These are phyloP conservation scores for Chroicocephalus ridibundus DNA, from an alignment of 2,113 vertebrate genomes.

Conservation along the genomic window DNA sequence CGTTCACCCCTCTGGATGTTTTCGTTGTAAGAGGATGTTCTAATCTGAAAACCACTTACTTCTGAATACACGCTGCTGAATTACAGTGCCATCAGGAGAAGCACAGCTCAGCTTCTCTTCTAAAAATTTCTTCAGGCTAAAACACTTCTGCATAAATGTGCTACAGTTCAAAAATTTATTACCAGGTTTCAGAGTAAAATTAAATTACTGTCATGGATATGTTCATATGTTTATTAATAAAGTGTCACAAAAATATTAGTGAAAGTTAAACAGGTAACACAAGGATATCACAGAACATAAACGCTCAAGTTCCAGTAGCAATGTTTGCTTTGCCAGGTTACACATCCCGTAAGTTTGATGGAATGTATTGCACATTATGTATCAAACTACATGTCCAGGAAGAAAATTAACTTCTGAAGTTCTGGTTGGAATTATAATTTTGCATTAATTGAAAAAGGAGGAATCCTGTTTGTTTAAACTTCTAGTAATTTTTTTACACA, in stretches of 20 bases:
- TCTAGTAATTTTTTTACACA: background rate
- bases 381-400: background rate
- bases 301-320: conserved; percentile 17
- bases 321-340: conserved; percentile 10
- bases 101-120: background rate
- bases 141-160: background rate
- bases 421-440: background rate
- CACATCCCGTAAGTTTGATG: background rate
- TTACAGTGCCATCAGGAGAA: background rate
- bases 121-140: conserved; percentile 12
- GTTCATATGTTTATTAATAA: conserved; percentile 26
- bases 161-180: conserved; percentile 15
- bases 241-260: conserved; percentile 23
- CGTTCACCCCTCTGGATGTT: background rate
- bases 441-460: background rate
- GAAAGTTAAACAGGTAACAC: conserved; percentile 49
- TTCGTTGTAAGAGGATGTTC: conserved; percentile 18
- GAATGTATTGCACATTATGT: background rate
- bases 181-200: conserved; percentile 21
- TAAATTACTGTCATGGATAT: background rate
- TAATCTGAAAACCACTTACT: conserved; percentile 48
- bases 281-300: conserved; percentile 22
- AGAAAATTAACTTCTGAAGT: conserved; percentile 38
- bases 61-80: background rate
- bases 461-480: background rate